phyloP scores from a whole-genome alignment of 1,140 invertebrate species.

The Caerostris extrusa region DNA sequence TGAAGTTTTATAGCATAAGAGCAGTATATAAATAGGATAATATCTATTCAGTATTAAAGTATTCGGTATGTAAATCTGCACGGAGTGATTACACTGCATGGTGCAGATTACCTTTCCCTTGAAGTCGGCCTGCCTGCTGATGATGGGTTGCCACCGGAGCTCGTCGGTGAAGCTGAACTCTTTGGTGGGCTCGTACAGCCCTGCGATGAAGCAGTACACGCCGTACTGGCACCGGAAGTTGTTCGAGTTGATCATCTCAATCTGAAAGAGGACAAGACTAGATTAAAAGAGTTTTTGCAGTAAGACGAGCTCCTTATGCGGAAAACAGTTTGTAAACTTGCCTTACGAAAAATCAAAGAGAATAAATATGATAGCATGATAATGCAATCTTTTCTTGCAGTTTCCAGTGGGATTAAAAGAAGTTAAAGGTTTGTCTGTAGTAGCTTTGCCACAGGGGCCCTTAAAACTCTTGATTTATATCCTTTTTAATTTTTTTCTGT shows the following conservation, averaged over 20 bases:
- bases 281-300: neutral
- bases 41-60: no score
- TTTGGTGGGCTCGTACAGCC: constrained; percentile 18
- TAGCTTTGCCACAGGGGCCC: no score
- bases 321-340: neutral
- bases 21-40: no score
- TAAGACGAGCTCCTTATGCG: neutral
- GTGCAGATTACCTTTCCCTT: neutral
- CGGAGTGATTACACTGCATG: no score
- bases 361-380: no score
- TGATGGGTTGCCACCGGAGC: constrained; percentile 49
- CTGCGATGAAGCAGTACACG: constrained; percentile 44
- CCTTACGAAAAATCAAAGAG: no score
- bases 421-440: no score
- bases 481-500: no score
- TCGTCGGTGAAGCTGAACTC: constrained; percentile 55
- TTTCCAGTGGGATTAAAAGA: neutral
- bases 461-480: no score
- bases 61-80: no score
- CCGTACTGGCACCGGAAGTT: constrained; percentile 33
- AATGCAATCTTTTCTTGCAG: no score
- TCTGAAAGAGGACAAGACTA: neutral
- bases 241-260: constrained; percentile 38
- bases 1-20: no score
- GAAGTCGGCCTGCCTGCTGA: constrained; percentile 11